Evolutionary conservation across 2,888 invertebrate genomes (phyloP), one percentile per base, ranked within the genome.

Genomic region (Piscicola geometra): DNA sequence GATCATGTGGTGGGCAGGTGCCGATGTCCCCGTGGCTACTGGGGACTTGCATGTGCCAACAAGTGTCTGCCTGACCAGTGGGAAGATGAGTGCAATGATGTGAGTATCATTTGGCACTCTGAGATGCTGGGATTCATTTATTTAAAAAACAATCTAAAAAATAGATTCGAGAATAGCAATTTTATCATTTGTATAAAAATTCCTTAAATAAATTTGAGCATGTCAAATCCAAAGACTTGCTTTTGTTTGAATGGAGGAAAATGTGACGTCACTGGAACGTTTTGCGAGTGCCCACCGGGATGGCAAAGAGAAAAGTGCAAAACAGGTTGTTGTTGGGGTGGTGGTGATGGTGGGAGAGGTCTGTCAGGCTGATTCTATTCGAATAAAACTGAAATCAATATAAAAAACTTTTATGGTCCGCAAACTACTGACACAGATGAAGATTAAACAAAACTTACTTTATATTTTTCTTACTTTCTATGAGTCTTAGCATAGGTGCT

Each of bases 1-100:
- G 80, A 85, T 78, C 83, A 82, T 36, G 81, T 80, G 36, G 92
- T 91, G 75, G 97, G 97, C 5, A 88, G 88, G 80, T 98, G 97
- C 85, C 80, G 81, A 1, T 87, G 87, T 80, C 83, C 85, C 2
- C 82, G 86, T 0, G 88, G 87, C 0, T 87, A 83, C 78, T 82
- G 81, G n/a, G 87, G 88, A 5, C 77, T 76, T 12, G 76, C 74
- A 18, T 79, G 79, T 72, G 64, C 32, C 28, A n/a, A 56, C 47
- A 71, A 69, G 30, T 50, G 82, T 82, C 3, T 79, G 80, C 32
- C 86, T 78, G 83, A 85, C 74, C 79, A 82, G 32, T 78, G 76
- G 75, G 79, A 77, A 1, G n/a, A 33, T 21, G 41, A 75, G 21
- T 79, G 78, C 68, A 30, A 60, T n/a, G 18, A 75, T 70, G 77